A percentile compares a stretch with the other conserved stretches of the same genome.
Evolutionary conservation across 2,113 vertebrate genomes (phyloP).

Genomic region (Chamaetylas fuelleborni): DNA sequence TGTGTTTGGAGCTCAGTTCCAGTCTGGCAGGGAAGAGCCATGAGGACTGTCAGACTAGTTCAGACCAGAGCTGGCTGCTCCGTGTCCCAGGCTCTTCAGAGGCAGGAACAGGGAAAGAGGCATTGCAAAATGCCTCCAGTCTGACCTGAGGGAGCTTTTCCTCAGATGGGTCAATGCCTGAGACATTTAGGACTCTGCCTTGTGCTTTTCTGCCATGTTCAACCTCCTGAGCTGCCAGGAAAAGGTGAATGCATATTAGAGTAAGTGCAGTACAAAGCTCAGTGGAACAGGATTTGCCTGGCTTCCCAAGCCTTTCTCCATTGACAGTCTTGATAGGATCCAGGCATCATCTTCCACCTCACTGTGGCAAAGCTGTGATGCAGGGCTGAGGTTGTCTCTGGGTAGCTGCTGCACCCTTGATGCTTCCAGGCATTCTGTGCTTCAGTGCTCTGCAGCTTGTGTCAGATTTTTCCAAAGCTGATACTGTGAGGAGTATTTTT

Average conservation of each 20-base stretch:
- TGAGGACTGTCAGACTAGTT: not conserved
- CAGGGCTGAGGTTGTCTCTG: not conserved
- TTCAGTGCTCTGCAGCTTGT: not conserved
- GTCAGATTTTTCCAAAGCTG: not conserved
- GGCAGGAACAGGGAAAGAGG: not conserved
- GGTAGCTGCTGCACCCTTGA: not conserved
- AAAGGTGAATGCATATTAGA: fast-evolving
- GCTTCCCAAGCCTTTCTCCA: not conserved
- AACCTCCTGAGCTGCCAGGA: not conserved
- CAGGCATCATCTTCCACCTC: not conserved
- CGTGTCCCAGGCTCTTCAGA: not conserved
- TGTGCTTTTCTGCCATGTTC: not conserved
- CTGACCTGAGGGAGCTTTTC: not conserved
- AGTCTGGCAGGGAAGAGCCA: not conserved
- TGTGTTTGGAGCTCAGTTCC: not conserved
- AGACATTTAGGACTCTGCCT: not conserved
- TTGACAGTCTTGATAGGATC: not conserved
- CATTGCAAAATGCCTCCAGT: not conserved
- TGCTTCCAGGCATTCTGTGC: fast-evolving
- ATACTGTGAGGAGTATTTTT: not conserved
- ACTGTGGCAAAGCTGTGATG: not conserved
- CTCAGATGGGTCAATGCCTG: not conserved
- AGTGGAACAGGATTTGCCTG: not conserved
- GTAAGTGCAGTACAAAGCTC: not conserved
- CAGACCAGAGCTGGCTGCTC: not conserved